Base-by-base conservation (phyloP, 2,888 invertebrate genomes). In the Tuta absoluta region DNA sequence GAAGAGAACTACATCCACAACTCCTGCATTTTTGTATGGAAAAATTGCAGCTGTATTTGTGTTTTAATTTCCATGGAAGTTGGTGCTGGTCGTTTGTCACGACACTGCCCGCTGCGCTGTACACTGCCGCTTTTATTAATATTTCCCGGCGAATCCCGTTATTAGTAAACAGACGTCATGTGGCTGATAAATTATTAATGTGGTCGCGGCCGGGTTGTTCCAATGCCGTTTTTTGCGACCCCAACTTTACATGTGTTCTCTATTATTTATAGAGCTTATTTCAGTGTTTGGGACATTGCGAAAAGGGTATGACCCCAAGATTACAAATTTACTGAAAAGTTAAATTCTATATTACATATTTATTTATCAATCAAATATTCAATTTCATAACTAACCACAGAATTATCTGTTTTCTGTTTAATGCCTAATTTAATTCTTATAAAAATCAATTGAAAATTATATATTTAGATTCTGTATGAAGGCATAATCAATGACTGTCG, bases 181-280 rank as follows among this genome's bases (percentile, higher is more conserved):
- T 77, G 90, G 86, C 89, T 90, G 90, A 91, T 91, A 91, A 91
- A 91, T 91, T 91, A 91, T 91, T 90, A 91, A 91, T 89, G 91
- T 85, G 91, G 91, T 89, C 78, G 77, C 77, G 72, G 80, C 84
- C 88, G 85, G 89, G 84, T 82, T 87, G 78, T 82, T 81, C 79
- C 80, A 82, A 78, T 81, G 82, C 79, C 78, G 81, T 80, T 88
- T 88, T 87, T 85, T 82, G 69, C 59, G 62, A 37, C 63, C 68
- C 67, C 66, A 58, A 66, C 41, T 72, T 71, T 76, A 79, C 77
- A 78, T 77, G 69, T 76, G 71, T 77, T 75, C 70, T 65, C 63
- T 67, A 67, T 68, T 66, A 65, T 65, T 64, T 62, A 57, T 63
- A 23, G 41, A 53, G 21, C 37, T 59, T 38, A 21, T 59, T 41